Conservation (phyloP, 2,113 vertebrate species). For the Tauraco erythrolophus region DNA sequence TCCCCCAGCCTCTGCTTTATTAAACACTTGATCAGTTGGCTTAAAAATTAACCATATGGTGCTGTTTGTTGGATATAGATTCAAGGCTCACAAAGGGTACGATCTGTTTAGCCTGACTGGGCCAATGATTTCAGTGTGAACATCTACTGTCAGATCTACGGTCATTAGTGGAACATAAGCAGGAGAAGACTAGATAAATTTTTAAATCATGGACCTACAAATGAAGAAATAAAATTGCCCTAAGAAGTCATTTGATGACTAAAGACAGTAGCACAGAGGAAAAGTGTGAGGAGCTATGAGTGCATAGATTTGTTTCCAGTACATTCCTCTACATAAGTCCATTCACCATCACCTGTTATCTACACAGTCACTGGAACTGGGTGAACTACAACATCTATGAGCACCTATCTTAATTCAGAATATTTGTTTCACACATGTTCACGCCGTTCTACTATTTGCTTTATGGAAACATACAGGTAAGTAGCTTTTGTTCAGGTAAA, state of each 20-base stretch:
- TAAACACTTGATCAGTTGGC: constrained; percentile 77
- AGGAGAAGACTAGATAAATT: background rate
- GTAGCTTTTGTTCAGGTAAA: background rate
- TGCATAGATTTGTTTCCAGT: background rate
- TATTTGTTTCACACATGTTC: background rate
- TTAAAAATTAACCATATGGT: constrained; percentile 82
- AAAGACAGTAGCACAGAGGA: background rate
- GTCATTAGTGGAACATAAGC: background rate
- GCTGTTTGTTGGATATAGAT: constrained; percentile 69
- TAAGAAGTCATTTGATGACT: background rate
- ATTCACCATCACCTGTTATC: background rate
- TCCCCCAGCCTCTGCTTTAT: constrained; percentile 74
- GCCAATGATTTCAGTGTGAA: constrained; percentile 55
- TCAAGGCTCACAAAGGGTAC: constrained; percentile 67
- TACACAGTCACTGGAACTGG: background rate
- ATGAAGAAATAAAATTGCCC: background rate
- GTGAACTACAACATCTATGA: background rate
- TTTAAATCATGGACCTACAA: background rate
- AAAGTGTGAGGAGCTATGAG: background rate
- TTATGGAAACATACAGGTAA: background rate
- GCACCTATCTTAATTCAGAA: background rate
- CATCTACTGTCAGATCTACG: constrained; percentile 48
- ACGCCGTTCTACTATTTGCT: background rate
- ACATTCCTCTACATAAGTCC: background rate
- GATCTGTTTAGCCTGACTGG: constrained; percentile 69